phyloP scores from a whole-genome alignment of 2,113 vertebrate species.

The Numida meleagris region DNA sequence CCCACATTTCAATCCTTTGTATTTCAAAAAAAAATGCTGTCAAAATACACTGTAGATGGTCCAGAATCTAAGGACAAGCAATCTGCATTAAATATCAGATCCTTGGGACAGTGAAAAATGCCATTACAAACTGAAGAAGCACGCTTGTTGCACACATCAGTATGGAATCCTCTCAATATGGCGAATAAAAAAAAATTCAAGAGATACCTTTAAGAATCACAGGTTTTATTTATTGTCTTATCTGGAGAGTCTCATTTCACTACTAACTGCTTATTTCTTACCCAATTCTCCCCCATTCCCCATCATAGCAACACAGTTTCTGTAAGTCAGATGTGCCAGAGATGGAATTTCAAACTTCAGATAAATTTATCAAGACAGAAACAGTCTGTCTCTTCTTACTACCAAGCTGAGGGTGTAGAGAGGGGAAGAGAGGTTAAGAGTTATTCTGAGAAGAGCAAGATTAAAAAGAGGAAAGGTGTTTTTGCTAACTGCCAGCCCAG shows the following conservation, averaged over 20 bases:
- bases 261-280: not conserved
- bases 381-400: not conserved
- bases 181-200: not conserved
- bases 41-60: not conserved
- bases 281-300: not conserved
- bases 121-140: not conserved
- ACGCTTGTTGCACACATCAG: not conserved
- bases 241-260: not conserved
- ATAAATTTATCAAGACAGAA: not conserved
- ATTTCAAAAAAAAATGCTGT: not conserved
- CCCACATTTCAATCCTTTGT: not conserved
- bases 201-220: not conserved
- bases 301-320: not conserved
- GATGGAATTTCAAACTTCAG: not conserved
- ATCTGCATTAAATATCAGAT: not conserved
- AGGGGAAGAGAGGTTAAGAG: fast-evolving
- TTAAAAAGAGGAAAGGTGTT: not conserved
- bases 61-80: not conserved
- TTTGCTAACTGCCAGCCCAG: not conserved
- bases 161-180: not conserved
- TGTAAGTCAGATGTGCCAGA: not conserved
- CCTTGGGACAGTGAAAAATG: not conserved
- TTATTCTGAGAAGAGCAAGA: not conserved
- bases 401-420: too few species aligned
- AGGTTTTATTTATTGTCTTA: not conserved